phyloP scores from a whole-genome alignment of 1,140 invertebrate genomes.

The Atta texana region DNA sequence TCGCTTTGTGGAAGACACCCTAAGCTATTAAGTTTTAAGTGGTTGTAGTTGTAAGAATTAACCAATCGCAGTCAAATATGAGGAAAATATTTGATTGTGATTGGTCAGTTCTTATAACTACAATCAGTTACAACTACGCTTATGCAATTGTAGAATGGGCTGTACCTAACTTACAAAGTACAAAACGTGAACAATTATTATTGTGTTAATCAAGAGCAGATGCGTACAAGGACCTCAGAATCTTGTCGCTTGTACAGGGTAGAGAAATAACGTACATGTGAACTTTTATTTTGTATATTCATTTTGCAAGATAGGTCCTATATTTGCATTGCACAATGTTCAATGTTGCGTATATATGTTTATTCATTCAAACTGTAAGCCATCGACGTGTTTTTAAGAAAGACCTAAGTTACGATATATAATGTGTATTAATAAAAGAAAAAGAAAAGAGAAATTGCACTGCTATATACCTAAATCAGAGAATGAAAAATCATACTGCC shows the following conservation, averaged over 20 bases:
- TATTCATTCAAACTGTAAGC: constrained; percentile 55
- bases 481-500: constrained; percentile 83
- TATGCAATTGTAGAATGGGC: too few species aligned
- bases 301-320: constrained; percentile 65
- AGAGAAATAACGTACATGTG: constrained; percentile 30
- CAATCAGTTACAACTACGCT: too few species aligned
- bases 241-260: constrained; percentile 57
- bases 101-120: too few species aligned
- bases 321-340: constrained; percentile 73
- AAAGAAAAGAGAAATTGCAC: constrained; percentile 62
- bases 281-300: constrained; percentile 65
- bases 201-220: constrained; percentile 1
- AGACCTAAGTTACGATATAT: constrained; percentile 68
- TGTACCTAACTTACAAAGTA: constrained; percentile 47
- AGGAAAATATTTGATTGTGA: too few species aligned
- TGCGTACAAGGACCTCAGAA: constrained; percentile 15
- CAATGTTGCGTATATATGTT: constrained; percentile 38
- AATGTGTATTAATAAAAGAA: constrained; percentile 4
- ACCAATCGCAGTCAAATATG: too few species aligned
- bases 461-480: constrained; percentile 61
- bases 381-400: constrained; percentile 49
- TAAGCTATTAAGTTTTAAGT: too few species aligned
- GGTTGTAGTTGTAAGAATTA: too few species aligned
- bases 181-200: constrained; percentile 46
- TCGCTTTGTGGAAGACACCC: too few species aligned